Evolutionary conservation across 2,113 vertebrate species (phyloP).

Genomic region (Rhabdornis inornatus): DNA sequence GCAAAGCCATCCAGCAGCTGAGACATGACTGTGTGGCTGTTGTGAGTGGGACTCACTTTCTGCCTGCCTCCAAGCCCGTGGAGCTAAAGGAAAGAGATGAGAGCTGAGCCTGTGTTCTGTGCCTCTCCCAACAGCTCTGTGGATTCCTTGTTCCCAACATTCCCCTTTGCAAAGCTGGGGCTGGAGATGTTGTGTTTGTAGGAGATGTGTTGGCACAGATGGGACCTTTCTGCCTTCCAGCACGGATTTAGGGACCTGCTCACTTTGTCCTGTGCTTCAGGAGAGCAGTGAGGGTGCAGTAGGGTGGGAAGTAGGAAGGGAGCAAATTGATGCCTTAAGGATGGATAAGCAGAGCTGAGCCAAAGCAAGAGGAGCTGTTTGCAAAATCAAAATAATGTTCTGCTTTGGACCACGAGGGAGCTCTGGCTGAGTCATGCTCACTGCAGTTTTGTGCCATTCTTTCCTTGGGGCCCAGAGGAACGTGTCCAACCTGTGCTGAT

Average conservation of each 20-base stretch:
- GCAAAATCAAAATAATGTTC: background rate
- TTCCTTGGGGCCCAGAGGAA: background rate
- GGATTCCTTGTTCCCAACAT: background rate
- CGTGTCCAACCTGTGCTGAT: background rate
- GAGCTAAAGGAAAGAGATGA: background rate
- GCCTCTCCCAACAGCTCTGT: background rate
- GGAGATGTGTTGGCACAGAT: background rate
- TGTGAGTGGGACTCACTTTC: background rate
- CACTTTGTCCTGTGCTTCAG: background rate
- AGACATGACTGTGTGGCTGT: background rate
- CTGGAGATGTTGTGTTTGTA: fast-evolving
- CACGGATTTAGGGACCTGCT: background rate
- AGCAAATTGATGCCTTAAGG: background rate
- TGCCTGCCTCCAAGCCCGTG: background rate
- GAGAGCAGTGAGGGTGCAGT: background rate
- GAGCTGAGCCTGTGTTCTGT: background rate
- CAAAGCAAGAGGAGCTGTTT: fast-evolving
- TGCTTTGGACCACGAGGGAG: background rate
- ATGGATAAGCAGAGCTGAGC: background rate
- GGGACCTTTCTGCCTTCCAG: background rate
- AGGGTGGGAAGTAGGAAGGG: background rate
- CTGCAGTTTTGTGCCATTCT: background rate
- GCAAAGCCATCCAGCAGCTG: background rate
- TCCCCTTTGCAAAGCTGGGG: background rate
- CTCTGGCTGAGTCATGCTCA: background rate